Percentiles rank a stretch among this genome's conserved stretches.
Evolutionary conservation across 2,113 vertebrate species (phyloP).

Genomic region (Naja naja): DNA sequence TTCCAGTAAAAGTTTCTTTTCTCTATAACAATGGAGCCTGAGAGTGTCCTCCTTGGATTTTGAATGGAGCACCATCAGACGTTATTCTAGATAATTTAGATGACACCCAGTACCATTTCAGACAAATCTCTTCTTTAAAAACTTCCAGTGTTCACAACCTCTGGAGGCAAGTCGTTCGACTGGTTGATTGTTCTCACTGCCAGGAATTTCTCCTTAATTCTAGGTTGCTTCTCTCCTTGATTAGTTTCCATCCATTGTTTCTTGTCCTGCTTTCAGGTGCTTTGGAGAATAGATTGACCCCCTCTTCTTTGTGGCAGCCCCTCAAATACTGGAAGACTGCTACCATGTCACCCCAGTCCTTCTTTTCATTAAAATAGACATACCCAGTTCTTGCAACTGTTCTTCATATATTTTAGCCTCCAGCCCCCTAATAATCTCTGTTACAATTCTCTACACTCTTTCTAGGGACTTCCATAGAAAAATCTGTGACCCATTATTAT

Average conservation of each 20-base stretch:
- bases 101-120: not conserved
- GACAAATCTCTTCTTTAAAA: not conserved
- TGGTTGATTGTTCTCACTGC: not conserved
- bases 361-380: not conserved
- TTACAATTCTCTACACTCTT: not conserved
- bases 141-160: not conserved
- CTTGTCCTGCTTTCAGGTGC: too few species aligned
- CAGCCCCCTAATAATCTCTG: not conserved
- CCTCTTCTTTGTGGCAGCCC: not conserved
- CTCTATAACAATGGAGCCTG: too few species aligned
- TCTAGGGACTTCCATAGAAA: not conserved
- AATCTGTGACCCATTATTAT: not conserved
- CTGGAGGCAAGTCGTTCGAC: not conserved
- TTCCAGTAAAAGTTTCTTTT: too few species aligned
- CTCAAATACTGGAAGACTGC: not conserved
- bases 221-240: not conserved
- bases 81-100: too few species aligned
- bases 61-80: too few species aligned
- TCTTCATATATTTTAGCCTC: not conserved
- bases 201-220: not conserved
- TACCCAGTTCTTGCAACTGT: not conserved
- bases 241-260: too few species aligned
- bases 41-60: too few species aligned
- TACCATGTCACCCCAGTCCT: not conserved
- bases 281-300: not conserved